Evolutionary conservation across 2,797 vertebrate genomes (phyloP).

Genomic region (Sorex maritimensis): DNA sequence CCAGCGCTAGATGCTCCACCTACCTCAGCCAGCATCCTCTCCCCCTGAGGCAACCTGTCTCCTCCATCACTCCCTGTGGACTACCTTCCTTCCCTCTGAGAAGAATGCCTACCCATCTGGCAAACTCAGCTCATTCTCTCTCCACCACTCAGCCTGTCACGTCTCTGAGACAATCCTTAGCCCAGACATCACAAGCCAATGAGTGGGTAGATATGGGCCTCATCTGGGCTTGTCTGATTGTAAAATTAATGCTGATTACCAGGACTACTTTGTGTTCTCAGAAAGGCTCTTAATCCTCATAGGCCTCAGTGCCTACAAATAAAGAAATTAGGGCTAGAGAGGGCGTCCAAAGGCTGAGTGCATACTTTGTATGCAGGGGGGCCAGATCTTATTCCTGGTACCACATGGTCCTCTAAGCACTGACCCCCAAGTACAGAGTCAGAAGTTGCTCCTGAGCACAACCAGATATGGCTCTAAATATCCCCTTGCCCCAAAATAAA

Average conservation of each 20-base stretch:
- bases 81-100: background rate
- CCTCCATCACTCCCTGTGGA: background rate
- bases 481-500: conserved; percentile 15
- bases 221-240: background rate
- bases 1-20: background rate
- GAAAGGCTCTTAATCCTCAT: background rate
- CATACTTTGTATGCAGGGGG: too few species aligned
- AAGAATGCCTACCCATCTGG: background rate
- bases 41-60: background rate
- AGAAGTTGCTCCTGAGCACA: too few species aligned
- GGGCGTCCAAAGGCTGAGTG: too few species aligned
- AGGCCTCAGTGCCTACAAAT: background rate
- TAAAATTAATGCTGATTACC: background rate
- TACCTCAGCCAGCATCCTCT: background rate
- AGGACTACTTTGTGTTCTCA: background rate
- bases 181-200: background rate
- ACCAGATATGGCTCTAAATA: background rate
- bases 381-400: too few species aligned
- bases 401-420: too few species aligned
- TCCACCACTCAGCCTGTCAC: background rate
- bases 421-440: too few species aligned
- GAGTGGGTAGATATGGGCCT: background rate
- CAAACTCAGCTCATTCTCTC: background rate
- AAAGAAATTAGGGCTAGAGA: background rate
- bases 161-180: background rate